Percentiles rank a stretch among this genome's conserved stretches.
These are phyloP conservation scores for Sitta europaea DNA, from an alignment of 2,113 vertebrate species.

Conservation along the genomic window DNA sequence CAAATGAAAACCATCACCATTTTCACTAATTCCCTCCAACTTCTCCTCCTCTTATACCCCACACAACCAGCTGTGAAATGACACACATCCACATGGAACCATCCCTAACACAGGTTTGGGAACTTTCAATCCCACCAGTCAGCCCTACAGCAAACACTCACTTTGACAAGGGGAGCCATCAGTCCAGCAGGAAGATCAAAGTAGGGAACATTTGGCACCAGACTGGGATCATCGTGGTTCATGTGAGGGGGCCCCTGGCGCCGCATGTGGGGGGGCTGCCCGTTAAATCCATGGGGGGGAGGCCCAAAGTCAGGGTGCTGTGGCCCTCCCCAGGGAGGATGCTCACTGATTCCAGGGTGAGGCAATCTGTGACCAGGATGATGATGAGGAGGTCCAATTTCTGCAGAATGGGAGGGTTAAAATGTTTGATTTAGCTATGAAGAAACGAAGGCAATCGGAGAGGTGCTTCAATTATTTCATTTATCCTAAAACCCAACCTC, in stretches of 20 bases:
- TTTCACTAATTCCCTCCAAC: not conserved
- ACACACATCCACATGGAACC: accelerated
- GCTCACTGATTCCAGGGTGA: slow-evolving; percentile 89
- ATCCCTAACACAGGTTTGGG: not conserved
- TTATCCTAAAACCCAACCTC: not conserved
- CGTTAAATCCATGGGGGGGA: slow-evolving; percentile 93
- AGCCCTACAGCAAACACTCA: not conserved
- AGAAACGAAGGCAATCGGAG: not conserved
- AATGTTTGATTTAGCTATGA: not conserved
- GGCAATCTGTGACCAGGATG: slow-evolving; percentile 92
- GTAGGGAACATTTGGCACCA: slow-evolving; percentile 96
- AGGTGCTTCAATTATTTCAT: not conserved
- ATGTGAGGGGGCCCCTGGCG: slow-evolving; percentile 88
- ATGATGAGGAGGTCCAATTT: slow-evolving; percentile 95
- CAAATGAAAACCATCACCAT: not conserved
- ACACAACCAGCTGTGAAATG: accelerated
- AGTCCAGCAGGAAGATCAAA: slow-evolving; percentile 96
- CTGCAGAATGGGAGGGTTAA: slow-evolving; percentile 60
- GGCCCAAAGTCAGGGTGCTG: slow-evolving; percentile 92
- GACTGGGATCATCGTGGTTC: slow-evolving; percentile 90
- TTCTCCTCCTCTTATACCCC: not conserved
- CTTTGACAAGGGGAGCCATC: slow-evolving; percentile 96
- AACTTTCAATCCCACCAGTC: not conserved
- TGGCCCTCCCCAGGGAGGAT: slow-evolving; percentile 90
- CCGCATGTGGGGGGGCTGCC: slow-evolving; percentile 91